Percentiles rank a stretch among this genome's conserved stretches.
Evolutionary conservation across 2,113 vertebrate species (phyloP).

Genomic region (Herpailurus yagouaroundi): DNA sequence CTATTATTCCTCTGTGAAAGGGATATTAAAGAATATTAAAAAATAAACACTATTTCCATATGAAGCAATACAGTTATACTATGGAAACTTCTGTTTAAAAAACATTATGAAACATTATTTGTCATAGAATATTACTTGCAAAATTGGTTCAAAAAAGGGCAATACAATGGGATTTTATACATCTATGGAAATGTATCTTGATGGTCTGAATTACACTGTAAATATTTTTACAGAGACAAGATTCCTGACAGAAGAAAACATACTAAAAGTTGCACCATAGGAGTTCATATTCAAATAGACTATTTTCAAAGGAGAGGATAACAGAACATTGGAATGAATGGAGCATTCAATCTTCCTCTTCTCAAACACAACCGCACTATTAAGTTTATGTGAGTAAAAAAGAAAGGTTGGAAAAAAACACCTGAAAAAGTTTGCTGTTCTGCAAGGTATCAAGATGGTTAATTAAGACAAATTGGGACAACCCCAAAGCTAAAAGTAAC

Average conservation of each 20-base stretch:
- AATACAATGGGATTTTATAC: neutral
- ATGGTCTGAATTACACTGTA: neutral
- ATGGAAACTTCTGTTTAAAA: neutral
- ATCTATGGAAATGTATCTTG: neutral
- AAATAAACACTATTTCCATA: neutral
- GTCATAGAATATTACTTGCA: neutral
- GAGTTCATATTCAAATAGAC: neutral
- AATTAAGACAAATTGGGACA: neutral
- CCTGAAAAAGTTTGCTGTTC: neutral
- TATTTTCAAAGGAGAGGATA: neutral
- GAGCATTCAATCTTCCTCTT: neutral
- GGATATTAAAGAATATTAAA: neutral
- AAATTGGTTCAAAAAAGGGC: neutral
- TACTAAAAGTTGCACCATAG: neutral
- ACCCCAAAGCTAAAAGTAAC: neutral
- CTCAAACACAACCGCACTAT: neutral
- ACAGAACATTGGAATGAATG: neutral
- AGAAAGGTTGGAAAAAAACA: neutral
- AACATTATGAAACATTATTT: neutral
- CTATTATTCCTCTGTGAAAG: neutral
- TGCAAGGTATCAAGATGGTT: neutral
- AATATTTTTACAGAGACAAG: neutral
- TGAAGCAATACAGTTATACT: neutral
- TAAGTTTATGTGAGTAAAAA: neutral
- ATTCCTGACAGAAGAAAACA: neutral